These are phyloP conservation scores for Parapsyche elsis DNA, from an alignment of 1,140 invertebrate genomes.

Conservation along the genomic window DNA sequence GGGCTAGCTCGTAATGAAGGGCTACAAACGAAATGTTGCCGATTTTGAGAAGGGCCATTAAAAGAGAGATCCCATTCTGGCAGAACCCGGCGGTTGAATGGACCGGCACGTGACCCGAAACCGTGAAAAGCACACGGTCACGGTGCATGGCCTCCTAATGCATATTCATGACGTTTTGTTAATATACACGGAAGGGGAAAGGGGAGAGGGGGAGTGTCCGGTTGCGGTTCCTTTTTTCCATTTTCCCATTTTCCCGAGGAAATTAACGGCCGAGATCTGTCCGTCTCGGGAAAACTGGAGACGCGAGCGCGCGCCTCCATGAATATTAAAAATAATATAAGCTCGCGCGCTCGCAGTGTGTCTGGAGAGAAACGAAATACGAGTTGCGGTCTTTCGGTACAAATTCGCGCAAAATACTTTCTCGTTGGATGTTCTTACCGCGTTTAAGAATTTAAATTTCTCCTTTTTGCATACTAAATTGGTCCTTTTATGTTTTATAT, in stretches of 20 bases:
- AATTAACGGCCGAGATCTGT: conserved; percentile 37
- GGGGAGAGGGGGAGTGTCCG: background rate
- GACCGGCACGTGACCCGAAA: conserved; percentile 26
- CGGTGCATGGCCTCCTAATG: background rate
- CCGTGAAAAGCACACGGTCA: background rate
- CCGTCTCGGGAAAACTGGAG: conserved; percentile 19
- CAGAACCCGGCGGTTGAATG: background rate
- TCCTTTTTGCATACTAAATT: too few relatives aligned
- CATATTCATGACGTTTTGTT: conserved; percentile 35
- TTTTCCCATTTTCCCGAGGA: background rate
- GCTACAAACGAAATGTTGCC: conserved; percentile 12
- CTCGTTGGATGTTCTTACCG: too few relatives aligned
- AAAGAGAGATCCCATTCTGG: background rate
- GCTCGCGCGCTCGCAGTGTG: too few relatives aligned
- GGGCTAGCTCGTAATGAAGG: background rate
- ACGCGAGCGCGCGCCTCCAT: conserved; percentile 15
- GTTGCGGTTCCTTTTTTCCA: background rate
- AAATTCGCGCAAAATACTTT: too few relatives aligned
- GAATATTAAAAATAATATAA: conserved; percentile 41
- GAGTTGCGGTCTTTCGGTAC: too few relatives aligned
- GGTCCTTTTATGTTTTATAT: too few relatives aligned
- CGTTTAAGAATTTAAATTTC: too few relatives aligned
- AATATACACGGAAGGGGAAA: conserved; percentile 24
- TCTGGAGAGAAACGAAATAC: too few relatives aligned
- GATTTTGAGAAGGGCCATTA: background rate